Evolutionary conservation across 1,140 invertebrate genomes (phyloP).

Genomic region (Anadara kagoshimensis): DNA sequence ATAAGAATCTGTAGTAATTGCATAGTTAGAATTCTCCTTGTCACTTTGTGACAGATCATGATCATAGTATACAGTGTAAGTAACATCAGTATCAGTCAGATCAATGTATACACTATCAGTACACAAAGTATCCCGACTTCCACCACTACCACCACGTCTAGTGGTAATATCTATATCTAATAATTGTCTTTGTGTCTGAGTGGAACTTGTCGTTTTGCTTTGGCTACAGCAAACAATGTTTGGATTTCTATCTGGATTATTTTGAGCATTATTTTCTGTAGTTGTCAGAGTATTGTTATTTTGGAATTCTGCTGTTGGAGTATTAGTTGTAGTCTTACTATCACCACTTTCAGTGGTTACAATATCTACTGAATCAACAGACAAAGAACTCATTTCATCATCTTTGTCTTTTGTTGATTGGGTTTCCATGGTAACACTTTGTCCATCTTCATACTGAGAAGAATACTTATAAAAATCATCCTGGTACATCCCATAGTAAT

Average conservation of each 20-base stretch:
- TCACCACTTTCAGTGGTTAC: neutral
- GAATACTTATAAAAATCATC: no score
- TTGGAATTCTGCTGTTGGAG: no score
- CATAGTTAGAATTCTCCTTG: conserved; percentile 33
- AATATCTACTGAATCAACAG: neutral
- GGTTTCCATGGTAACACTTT: neutral
- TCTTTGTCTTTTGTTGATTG: conserved; percentile 6
- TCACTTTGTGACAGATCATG: conserved; percentile 44
- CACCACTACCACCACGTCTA: conserved; percentile 30
- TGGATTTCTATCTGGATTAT: conserved; percentile 3
- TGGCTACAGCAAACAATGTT: no score
- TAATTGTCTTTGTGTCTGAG: conserved; percentile 47
- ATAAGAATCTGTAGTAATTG: conserved; percentile 31
- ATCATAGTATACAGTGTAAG: conserved; percentile 67
- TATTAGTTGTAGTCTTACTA: neutral
- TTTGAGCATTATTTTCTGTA: neutral
- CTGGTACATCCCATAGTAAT: conserved; percentile 42
- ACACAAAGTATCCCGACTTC: conserved; percentile 27
- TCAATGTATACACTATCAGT: conserved; percentile 68
- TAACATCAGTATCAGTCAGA: conserved; percentile 68
- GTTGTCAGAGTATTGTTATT: no score
- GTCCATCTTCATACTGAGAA: no score
- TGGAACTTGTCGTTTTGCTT: neutral
- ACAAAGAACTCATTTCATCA: conserved; percentile 12
- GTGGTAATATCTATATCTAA: conserved; percentile 58